A percentile compares a stretch with the other conserved stretches of the same genome.
phyloP scores from a whole-genome alignment of 1,140 invertebrate genomes.

The Agraylea sexmaculata region DNA sequence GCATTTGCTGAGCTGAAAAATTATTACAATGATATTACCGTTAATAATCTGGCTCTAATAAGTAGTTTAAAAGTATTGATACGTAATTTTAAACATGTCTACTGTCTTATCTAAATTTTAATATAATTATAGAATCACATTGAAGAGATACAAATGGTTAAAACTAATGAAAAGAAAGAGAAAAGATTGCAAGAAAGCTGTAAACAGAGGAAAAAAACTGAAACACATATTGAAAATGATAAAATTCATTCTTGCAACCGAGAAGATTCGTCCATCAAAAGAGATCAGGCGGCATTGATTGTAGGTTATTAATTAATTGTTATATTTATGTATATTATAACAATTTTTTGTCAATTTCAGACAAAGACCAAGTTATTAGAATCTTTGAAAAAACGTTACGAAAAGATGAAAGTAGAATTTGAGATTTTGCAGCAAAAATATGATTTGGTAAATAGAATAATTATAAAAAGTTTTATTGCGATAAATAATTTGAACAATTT shows the following conservation, averaged over 20 bases:
- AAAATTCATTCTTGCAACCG: constrained; percentile 52
- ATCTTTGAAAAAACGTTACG: constrained; percentile 53
- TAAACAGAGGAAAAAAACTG: constrained; percentile 60
- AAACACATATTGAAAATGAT: constrained; percentile 57
- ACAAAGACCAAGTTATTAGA: constrained; percentile 47
- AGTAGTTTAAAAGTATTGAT: constrained; percentile 47
- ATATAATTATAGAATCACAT: constrained; percentile 59
- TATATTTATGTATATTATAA: constrained; percentile 3
- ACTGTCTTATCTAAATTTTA: constrained; percentile 12
- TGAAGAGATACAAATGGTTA: constrained; percentile 68
- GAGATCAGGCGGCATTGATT: constrained; percentile 49
- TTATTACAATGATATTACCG: constrained; percentile 87
- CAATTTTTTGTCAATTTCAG: constrained; percentile 34
- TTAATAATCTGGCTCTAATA: constrained; percentile 80
- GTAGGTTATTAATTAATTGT: constrained; percentile 22
- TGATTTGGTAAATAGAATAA: constrained; percentile 44
- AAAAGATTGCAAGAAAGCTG: constrained; percentile 45
- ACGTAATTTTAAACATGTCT: constrained; percentile 6
- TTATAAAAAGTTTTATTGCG: background rate
- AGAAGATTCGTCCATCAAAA: constrained; percentile 64
- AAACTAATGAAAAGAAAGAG: constrained; percentile 67
- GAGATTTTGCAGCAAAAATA: constrained; percentile 60
- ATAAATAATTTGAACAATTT: constrained; percentile 3
- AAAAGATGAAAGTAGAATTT: constrained; percentile 61
- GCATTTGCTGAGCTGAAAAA: constrained; percentile 81